Base-by-base conservation (phyloP, 2,888 invertebrate species). In the Erebia aethiops region DNA sequence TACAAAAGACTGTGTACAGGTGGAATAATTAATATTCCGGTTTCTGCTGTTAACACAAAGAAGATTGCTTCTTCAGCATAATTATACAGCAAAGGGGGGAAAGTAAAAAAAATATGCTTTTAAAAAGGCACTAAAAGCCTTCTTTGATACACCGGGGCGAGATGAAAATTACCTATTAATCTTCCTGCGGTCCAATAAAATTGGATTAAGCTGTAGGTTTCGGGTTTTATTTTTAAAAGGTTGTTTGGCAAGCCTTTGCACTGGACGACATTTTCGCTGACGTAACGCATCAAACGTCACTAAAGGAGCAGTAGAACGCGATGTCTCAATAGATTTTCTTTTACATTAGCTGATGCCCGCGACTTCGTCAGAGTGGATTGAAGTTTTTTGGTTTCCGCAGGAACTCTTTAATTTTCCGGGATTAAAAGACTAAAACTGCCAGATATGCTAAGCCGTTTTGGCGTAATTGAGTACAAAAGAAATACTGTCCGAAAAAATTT, bases 1-100 rank as follows among this genome's bases (percentile, higher is more conserved):
- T 5, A 21, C 52, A 70, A 66, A 61, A 54, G 63, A 41, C 11
- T 18, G 62, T 41, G 21, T 18, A 67, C 69, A 72, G 67, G 69
- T 70, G 67, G 69, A 72, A 67, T 74, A 72, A 72, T 74, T 73
- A 74, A 73, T 74, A 71, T 71, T 69, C 56, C 64, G 41, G 69
- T 62, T 70, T 72, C 13, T 35, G 60, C 67, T 35, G 49, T 64
- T 69, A 71, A 67, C 54, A 72, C 72, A 74, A 74, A 71, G 74
- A 73, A 69, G 71, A 74, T 67, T 73, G 67, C 71, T 69, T 73
- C 73, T 73, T 73, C 69, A 67, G 71, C 74, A 71, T 74, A 74
- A 74, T 74, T 74, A 73, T 71, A 63, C 70, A 61, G 70, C 67
- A 69, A 49, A 62, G 46, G 46, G 18, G 70, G 61, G 18, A 11